Evolutionary conservation across 1,140 invertebrate species (phyloP), one percentile per base, ranked within the genome.

Genomic region (Halictus rubicundus): DNA sequence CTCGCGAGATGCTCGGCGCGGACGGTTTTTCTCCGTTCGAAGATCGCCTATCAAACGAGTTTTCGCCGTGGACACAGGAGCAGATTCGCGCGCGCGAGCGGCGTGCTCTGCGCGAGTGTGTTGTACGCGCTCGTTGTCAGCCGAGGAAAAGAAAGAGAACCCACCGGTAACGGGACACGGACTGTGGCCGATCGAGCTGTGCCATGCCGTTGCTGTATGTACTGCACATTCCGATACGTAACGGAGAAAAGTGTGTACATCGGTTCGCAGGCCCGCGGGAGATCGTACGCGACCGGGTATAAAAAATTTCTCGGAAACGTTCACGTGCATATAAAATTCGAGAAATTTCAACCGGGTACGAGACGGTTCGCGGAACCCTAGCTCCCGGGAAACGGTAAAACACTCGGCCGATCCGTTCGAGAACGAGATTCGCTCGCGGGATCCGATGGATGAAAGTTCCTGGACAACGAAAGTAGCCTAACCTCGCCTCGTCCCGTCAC

Each of bases 31-130:
- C 87, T 86, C 74, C 2, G 19, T 19, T 16, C n/a, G n/a, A n/a
- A n/a, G 64, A 69, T 27, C 74, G 71, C 84, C 81, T 82, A 84
- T 88, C 89, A 74, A 88, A 91, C 90, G 86, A 88, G 89, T 91
- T 87, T 77, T 46, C 42, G 42, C 42, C 42, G 42, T 12, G 42
- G 42, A 12, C 10, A 46, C 39, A 9, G 39, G 10, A 42, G n/a
- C n/a, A n/a, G n/a, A n/a, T n/a, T n/a, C n/a, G n/a, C n/a, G n/a
- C n/a, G n/a, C n/a, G n/a, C 39, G 39, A 6, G 82, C 76, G 83
- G 27, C 42, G 80, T 65, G 63, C 59, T 73, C n/a, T n/a, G n/a
- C n/a, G n/a, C 52, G 52, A 61, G 27, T 66, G 19, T n/a, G n/a
- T 60, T 68, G 57, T 49, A 63, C 25, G 70, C 21, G 70, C 74